Evolutionary conservation across 2,888 invertebrate genomes (phyloP).

Genomic region (Anthophora plumipes): DNA sequence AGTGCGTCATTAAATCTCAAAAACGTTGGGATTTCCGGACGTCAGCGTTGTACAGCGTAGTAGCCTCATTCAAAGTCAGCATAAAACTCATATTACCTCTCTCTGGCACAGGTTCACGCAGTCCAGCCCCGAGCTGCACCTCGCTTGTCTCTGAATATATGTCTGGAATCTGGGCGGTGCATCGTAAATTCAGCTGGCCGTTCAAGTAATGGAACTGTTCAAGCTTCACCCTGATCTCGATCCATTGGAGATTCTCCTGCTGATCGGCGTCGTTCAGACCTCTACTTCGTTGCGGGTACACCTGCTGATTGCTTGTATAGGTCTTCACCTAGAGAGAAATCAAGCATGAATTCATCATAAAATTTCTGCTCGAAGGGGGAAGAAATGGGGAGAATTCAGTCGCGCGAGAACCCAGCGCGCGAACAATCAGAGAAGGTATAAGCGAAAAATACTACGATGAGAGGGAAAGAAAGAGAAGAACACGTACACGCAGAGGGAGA

Average conservation of each 20-base stretch:
- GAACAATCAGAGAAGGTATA: constrained; percentile 16
- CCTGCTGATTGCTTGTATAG: constrained; percentile 62
- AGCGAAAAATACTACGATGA: background rate
- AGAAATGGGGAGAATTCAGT: background rate
- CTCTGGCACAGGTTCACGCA: constrained; percentile 92
- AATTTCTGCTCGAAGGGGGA: background rate
- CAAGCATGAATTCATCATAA: constrained; percentile 51
- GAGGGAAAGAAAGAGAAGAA: background rate
- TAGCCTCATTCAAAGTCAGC: constrained; percentile 19
- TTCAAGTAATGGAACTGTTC: constrained; percentile 87
- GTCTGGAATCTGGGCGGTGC: constrained; percentile 89
- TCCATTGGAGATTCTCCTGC: constrained; percentile 85
- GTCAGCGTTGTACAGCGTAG: constrained; percentile 17
- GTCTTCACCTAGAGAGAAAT: constrained; percentile 77
- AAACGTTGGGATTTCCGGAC: background rate
- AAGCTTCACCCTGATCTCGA: constrained; percentile 87
- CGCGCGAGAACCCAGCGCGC: constrained; percentile 24
- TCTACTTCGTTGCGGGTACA: constrained; percentile 68
- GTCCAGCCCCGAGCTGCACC: constrained; percentile 88
- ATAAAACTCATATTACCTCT: constrained; percentile 86
- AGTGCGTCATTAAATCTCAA: constrained; percentile 13
- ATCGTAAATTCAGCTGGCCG: constrained; percentile 89
- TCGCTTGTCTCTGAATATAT: constrained; percentile 90
- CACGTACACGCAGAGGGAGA: background rate
- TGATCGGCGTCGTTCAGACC: constrained; percentile 62